Evolutionary conservation across 1,140 invertebrate species (phyloP), one percentile per base, ranked within the genome.

Genomic region (Drosophila tani): DNA sequence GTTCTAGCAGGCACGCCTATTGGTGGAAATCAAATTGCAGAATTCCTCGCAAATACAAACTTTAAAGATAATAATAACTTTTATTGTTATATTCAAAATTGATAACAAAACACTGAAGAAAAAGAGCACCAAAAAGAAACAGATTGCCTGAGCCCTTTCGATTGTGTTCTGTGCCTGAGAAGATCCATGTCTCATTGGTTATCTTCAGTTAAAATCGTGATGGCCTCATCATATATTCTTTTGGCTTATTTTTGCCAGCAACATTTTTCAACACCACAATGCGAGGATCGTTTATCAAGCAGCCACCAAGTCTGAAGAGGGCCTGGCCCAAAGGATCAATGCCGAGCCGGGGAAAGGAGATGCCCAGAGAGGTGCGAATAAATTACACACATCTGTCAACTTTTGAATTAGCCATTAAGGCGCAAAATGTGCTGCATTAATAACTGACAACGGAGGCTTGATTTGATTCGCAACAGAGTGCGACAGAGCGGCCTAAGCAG

Each of bases 381-480:
- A 92, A 91, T 92, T 91, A 91, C 82, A 83, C 88, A 91, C 91
- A 91, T 92, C 91, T 92, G 91, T 92, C 91, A 92, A 85, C 86
- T 86, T 86, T 91, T 92, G 90, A 92, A 92, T 92, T 92, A 80
- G 79, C 91, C 90, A 92, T 92, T 92, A 92, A 91, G 88, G 83
- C 83, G 68, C 86, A 91, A 92, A 92, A 91, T 92, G 91, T 86
- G 91, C 86, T 84, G 85, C 88, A 92, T 92, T 92, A 92, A 92
- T 92, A 92, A 86, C 91, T 91, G 91, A 88, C 91, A 91, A 64
- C 38, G 65, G 65, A 71, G 68, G 59, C 74, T 68, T 76, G 84
- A 88, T 91, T 92, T 92, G 91, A 92, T 92, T 90, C 83, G 81
- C 77, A 65, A 78, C 63, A 19, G 46, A 55, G 59, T 43, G 66